Base-by-base conservation (phyloP, 1,140 invertebrate genomes). In the Drosophila murphyi region DNA sequence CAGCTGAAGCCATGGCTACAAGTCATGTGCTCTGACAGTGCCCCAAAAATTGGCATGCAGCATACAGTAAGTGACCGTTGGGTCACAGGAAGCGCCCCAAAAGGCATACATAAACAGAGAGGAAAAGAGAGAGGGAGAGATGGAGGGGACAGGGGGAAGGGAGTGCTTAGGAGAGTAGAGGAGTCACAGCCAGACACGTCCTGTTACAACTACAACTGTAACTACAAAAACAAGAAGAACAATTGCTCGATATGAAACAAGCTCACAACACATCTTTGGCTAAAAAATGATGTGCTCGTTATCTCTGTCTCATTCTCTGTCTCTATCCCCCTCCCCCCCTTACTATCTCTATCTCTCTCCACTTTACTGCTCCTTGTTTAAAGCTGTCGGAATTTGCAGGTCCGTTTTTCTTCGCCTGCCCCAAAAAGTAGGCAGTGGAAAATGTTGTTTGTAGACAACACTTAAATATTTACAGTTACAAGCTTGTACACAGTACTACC, bases 251-350 rank as follows among this genome's bases (percentile, higher is more conserved):
- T 78, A 70, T 72, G 82, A 82, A 81, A 72, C 74, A 70, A 75
- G 82, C 82, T 74, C 79, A 87, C 83, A 87, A 82, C 82, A 79
- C 82, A 87, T 79, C 76, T 86, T 82, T 82, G 75, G 79, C 62
- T 35, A 86, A 79, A 82, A 86, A 87, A 87, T 88, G 82, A 87
- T 72, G 87, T 65, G 29, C 45, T 41, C 8, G 28, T 12, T 12
- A 28, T 7, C 12, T 20, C 55, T 7, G n/a, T 47, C 2, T 35
- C 37, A 0, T 34, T 39, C 5, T 0, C 29, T n/a, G n/a, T 47
- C 2, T 35, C 37, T 2, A n/a, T 39, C 5, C 0, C 29, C 7
- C 34, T 12, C 7, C 3, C 10, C 3, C 28, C 64, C n/a, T n/a
- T 50, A 4, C 7, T 29, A n/a, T 35, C 31, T 31, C 10, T 20